phyloP scores from a whole-genome alignment of 2,113 vertebrate genomes.

The Dipodomys ordii region DNA sequence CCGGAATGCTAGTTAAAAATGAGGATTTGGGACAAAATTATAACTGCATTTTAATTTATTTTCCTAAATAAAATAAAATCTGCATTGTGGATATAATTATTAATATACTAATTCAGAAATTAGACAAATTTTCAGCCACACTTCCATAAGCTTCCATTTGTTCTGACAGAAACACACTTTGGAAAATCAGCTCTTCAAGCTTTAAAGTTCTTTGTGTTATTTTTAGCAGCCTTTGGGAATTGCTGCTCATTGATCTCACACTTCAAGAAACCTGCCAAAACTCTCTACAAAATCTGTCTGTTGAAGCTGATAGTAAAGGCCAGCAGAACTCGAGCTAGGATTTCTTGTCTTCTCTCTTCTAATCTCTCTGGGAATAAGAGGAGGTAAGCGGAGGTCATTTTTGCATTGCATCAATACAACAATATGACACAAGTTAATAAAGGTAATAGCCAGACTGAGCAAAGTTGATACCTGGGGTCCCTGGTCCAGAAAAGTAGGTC shows the following conservation, averaged over 20 bases:
- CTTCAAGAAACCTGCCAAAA: constrained; percentile 49
- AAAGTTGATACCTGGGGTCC: not conserved
- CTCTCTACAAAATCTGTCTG: constrained; percentile 27
- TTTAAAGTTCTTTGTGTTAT: constrained; percentile 48
- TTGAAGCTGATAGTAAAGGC: constrained; percentile 38
- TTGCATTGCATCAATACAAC: not conserved
- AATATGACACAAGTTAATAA: not conserved
- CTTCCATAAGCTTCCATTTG: not conserved
- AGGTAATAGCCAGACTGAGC: not conserved
- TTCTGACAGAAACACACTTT: constrained; percentile 38
- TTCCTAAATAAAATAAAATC: not conserved
- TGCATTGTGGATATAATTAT: not conserved
- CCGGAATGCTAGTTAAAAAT: not conserved
- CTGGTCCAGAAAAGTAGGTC: not conserved
- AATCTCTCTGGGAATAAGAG: not conserved
- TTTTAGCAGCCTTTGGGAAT: constrained; percentile 43
- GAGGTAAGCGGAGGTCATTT: not conserved
- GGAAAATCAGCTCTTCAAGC: not conserved
- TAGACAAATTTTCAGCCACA: not conserved
- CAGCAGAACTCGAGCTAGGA: not conserved
- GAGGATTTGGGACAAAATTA: constrained; percentile 40
- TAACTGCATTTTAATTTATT: not conserved
- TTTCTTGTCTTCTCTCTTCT: constrained; percentile 33
- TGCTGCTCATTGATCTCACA: constrained; percentile 45
- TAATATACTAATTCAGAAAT: constrained; percentile 15